phyloP scores from a whole-genome alignment of 1,140 invertebrate genomes.

The Drosophila malerkotliana region DNA sequence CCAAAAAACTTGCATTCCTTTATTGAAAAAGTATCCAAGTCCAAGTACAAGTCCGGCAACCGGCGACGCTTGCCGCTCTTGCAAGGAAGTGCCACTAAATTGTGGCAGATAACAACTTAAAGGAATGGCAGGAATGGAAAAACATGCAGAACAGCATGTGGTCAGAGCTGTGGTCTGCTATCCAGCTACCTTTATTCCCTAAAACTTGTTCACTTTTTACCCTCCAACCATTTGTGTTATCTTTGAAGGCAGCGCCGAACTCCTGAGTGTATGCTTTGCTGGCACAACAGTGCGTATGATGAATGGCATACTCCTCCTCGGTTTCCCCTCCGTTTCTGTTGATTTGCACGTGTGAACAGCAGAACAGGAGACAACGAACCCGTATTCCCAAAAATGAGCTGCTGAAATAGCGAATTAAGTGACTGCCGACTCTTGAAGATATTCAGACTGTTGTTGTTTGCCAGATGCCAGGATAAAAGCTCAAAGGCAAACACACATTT shows the following conservation, averaged over 20 bases:
- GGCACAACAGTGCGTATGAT: slow-evolving; percentile 74
- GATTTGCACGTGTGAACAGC: slow-evolving; percentile 69
- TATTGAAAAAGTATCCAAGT: not conserved
- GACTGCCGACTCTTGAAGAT: slow-evolving; percentile 61
- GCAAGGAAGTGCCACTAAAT: slow-evolving; percentile 81
- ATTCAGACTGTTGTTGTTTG: slow-evolving; percentile 34
- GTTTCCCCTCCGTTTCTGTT: slow-evolving; percentile 21
- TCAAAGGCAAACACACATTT: slow-evolving; percentile 46
- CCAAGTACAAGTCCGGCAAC: slow-evolving; percentile 33
- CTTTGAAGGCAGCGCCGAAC: slow-evolving; percentile 36
- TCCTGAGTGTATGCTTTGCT: slow-evolving; percentile 20
- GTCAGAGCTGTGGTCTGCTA: slow-evolving; percentile 27
- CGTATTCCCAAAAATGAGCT: slow-evolving; percentile 61
- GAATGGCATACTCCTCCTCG: slow-evolving; percentile 59
- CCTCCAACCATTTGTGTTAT: slow-evolving; percentile 23
- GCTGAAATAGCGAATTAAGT: slow-evolving; percentile 80
- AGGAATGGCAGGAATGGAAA: slow-evolving; percentile 18
- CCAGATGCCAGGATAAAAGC: slow-evolving; percentile 74
- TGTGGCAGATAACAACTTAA: slow-evolving; percentile 71
- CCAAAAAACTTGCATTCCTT: not conserved
- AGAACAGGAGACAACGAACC: slow-evolving; percentile 16
- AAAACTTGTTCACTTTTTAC: slow-evolving; percentile 59
- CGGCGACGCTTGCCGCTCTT: slow-evolving; percentile 67
- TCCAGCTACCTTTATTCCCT: slow-evolving; percentile 6
- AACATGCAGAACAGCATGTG: slow-evolving; percentile 64